A percentile compares a stretch with the other conserved stretches of the same genome.
These are phyloP conservation scores for Amia ocellicauda DNA, from an alignment of 2,113 vertebrate genomes.

Conservation along the genomic window DNA sequence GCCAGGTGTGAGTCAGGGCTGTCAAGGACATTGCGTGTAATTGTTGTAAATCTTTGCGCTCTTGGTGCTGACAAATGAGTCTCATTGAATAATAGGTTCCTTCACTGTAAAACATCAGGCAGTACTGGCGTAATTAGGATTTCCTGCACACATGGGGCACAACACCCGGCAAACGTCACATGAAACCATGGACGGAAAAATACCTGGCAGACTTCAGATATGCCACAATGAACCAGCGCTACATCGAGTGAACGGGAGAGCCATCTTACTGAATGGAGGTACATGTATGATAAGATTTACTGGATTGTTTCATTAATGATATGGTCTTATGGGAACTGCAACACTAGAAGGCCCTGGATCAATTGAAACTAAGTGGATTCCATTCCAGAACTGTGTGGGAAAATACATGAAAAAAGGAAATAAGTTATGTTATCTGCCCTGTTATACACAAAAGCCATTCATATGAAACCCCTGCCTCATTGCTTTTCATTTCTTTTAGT, in stretches of 20 bases:
- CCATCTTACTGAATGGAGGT: conserved; percentile 13
- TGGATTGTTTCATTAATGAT: conserved; percentile 26
- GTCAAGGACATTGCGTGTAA: background rate
- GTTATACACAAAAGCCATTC: conserved; percentile 13
- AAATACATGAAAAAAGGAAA: background rate
- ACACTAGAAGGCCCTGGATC: conserved; percentile 35
- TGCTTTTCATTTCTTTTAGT: conserved; percentile 25
- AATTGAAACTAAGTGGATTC: conserved; percentile 39
- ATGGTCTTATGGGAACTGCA: conserved; percentile 21
- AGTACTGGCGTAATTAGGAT: background rate
- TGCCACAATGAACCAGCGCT: background rate
- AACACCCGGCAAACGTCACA: background rate
- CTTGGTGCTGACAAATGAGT: conserved; percentile 8
- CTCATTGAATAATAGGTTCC: conserved; percentile 18
- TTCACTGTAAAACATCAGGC: background rate
- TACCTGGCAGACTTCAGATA: background rate
- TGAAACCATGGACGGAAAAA: background rate
- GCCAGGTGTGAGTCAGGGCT: conserved; percentile 4
- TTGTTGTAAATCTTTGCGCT: conserved; percentile 7
- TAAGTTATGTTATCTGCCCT: conserved; percentile 24
- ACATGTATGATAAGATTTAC: conserved; percentile 26
- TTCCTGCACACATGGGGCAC: conserved; percentile 6
- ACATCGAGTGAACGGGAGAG: background rate
- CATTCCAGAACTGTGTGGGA: conserved; percentile 36
- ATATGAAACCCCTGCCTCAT: conserved; percentile 19